Conservation (phyloP, 1,140 invertebrate species). For the Drosophila nebulosa region DNA sequence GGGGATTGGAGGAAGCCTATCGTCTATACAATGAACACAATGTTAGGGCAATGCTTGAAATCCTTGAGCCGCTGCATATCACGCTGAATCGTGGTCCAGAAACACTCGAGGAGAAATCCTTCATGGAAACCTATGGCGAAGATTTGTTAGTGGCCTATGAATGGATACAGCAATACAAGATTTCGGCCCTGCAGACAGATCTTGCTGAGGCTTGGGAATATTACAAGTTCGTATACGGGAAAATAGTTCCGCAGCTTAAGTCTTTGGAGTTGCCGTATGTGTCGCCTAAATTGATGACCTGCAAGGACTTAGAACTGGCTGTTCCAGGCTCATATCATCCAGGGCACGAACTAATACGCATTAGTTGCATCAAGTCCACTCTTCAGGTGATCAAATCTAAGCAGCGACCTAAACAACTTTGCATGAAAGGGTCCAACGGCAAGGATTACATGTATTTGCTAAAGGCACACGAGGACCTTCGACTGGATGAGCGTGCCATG, state of each 20-base stretch:
- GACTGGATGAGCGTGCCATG: conserved; percentile 99
- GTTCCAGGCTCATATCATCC: conserved; percentile 98
- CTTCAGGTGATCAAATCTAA: conserved; percentile 97
- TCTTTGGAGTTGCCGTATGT: conserved; percentile 94
- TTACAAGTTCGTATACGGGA: conserved; percentile 99
- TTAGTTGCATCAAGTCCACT: conserved; percentile 91
- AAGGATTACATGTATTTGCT: conserved; percentile 99
- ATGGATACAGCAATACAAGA: conserved; percentile 94
- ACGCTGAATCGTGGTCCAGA: conserved; percentile 96
- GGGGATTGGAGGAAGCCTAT: conserved; percentile 98
- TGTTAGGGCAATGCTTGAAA: conserved; percentile 97
- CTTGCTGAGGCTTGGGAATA: conserved; percentile 99
- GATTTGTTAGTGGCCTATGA: no score
- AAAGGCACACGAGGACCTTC: conserved; percentile 99
- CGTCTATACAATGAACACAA: conserved; percentile 96
- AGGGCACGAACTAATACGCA: conserved; percentile 86
- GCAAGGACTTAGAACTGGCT: conserved; percentile 95
- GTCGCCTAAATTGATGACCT: conserved; percentile 93
- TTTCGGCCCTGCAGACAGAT: conserved; percentile 86
- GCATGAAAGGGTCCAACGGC: conserved; percentile 96
- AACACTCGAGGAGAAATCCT: conserved; percentile 98
- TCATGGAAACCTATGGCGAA: conserved; percentile 98
- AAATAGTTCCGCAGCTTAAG: conserved; percentile 95
- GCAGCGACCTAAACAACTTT: conserved; percentile 96
- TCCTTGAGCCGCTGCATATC: conserved; percentile 95